Evolutionary conservation across 2,797 vertebrate species (phyloP), one percentile per base, ranked within the genome.

Genomic region (Ambastaia sidthimunki): DNA sequence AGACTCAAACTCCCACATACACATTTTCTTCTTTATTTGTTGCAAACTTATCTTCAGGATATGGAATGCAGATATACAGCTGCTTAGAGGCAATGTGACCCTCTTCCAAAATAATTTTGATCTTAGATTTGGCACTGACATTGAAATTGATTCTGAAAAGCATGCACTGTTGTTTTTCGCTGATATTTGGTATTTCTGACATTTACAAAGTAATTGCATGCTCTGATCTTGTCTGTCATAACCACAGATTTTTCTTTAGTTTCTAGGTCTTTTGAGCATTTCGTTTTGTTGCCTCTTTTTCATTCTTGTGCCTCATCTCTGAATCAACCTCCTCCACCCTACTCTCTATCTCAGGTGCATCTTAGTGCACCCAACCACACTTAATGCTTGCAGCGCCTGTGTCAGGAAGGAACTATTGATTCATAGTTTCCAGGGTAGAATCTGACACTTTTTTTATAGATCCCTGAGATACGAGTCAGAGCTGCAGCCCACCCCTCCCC

Each of bases 381-480:
- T 82, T 88, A 80, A 83, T 82, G 80, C 81, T 62, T 79, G 86
- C 88, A 86, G 83, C 90, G 85, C 85, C 88, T 81, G 79, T 89
- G 88, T 91, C 88, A 85, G 88, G 74, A 82, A 19, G 65, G 16
- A 79, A 31, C 21, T 72, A 4, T 85, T 93, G 93, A 93, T 93
- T 85, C 90, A 92, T 92, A 86, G 84, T 76, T 90, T 87, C 83
- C 81, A 82, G 63, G 87, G 88, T 90, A 81, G 80, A 85, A 85
- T 84, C 86, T 88, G 91, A 92, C 91, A 93, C 92, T 87, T 91
- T 86, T 67, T 82, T 81, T 85, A 81, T 84, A 87, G 86, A 93
- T 91, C 83, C 84, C 77, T 87, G 84, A 91, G 89, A 91, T 89
- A 89, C 90, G 83, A 94, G 84, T 80, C 81, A 74, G 59, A 78